Base-by-base conservation (phyloP, 2,113 vertebrate genomes). In the Chaenocephalus aceratus region DNA sequence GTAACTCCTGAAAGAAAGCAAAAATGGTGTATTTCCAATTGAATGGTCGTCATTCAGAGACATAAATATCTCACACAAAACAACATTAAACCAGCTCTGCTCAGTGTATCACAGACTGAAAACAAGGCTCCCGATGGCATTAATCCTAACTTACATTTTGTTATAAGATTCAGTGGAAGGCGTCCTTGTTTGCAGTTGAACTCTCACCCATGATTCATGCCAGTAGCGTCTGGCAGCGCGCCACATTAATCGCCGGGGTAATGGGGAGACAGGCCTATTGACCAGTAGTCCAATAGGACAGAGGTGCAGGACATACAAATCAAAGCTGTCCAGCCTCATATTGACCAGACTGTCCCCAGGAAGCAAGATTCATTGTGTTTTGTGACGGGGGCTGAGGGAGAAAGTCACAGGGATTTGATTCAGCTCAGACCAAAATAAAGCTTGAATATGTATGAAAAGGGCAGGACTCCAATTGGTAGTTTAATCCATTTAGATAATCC, bases 201-300 rank as follows among this genome's bases (percentile, higher is more conserved):
- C 66, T 34, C 49, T 68, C 23, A 13, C 18, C 72, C 71, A 58
- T 70, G 80, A 80, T 77, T 85, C 69, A 89, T 53, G 72, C 44
- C 71, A 56, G 72, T 79, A 65, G 48, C 48, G 44, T 87, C 82
- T 89, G 86, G 86, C 85, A 46, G 30, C 1, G 13, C 13, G 68
- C 75, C 86, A 88, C 85, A 93, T 92, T 90, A 84, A 89, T 93
- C 64, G 75, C 81, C 53, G 21, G 26, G 57, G 68, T 92, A 89
- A 93, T 86, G 79, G 84, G 87, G 83, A 91, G 85, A 89, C 89
- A 80, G 89, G 79, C 82, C 83, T 91, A 92, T 93, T 92, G 93
- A 93, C 86, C 87, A 71, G 75, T n/a, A 52, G 86, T 80, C 87
- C 82, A 66, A 84, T 79, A 88, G 75, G 85, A 90, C 82, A 85